These are phyloP conservation scores for Circaetus gallicus DNA, from an alignment of 2,113 vertebrate species.

Conservation along the genomic window DNA sequence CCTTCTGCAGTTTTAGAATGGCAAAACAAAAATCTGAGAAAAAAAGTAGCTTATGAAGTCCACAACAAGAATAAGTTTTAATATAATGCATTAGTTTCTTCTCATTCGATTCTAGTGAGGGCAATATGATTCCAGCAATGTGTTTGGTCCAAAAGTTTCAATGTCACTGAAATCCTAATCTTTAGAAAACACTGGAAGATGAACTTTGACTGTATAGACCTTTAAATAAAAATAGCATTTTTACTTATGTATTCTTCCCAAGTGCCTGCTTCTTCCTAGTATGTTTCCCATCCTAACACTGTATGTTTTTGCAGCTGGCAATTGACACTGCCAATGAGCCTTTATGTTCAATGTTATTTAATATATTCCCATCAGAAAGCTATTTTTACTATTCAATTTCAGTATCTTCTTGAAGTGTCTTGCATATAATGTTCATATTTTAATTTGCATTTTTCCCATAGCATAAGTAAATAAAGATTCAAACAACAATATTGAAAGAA, in stretches of 20 bases:
- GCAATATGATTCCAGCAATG: background rate
- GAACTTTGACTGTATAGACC: conserved; percentile 52
- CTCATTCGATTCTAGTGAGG: background rate
- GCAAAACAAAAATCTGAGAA: background rate
- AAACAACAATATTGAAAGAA: conserved; percentile 12
- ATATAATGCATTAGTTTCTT: background rate
- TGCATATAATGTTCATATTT: background rate
- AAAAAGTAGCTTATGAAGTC: background rate
- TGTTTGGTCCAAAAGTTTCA: background rate
- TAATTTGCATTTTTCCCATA: conserved; percentile 64
- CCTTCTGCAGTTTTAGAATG: background rate
- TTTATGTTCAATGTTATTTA: conserved; percentile 63
- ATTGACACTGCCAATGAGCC: conserved; percentile 50
- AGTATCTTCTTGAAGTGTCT: conserved; percentile 40
- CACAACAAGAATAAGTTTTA: background rate
- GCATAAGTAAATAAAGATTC: conserved; percentile 28
- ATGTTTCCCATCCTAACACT: conserved; percentile 59
- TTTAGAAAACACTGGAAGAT: conserved; percentile 15
- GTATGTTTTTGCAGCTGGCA: conserved; percentile 72
- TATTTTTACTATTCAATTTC: conserved; percentile 63
- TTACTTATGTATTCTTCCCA: conserved; percentile 48
- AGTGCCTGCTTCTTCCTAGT: conserved; percentile 51
- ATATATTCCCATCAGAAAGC: conserved; percentile 61
- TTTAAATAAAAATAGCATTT: conserved; percentile 56
- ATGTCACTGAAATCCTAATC: background rate